Percentiles rank a stretch among this genome's conserved stretches.
Evolutionary conservation across 2,113 vertebrate genomes (phyloP).

Genomic region (Thoracochromis brauschi): DNA sequence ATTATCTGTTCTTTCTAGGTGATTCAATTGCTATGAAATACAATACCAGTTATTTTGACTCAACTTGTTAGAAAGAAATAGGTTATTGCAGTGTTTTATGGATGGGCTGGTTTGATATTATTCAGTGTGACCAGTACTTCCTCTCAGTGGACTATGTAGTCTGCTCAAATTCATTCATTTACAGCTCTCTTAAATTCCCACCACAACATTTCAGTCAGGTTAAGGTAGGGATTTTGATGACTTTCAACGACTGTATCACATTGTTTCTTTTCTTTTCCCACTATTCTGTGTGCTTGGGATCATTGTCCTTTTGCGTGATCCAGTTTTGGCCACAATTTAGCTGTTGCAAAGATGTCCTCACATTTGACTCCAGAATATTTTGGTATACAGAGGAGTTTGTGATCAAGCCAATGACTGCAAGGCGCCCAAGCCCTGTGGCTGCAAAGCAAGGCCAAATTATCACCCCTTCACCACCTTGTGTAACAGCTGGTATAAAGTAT

Average conservation of each 20-base stretch:
- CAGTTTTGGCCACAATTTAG: neutral
- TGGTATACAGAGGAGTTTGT: neutral
- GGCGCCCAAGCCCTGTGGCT: neutral
- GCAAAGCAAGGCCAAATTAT: neutral
- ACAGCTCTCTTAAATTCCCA: neutral
- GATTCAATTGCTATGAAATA: neutral
- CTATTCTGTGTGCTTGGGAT: neutral
- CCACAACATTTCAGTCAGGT: neutral
- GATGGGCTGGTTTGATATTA: neutral
- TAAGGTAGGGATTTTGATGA: neutral
- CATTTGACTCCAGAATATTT: neutral
- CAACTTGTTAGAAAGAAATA: neutral
- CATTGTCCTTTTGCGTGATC: neutral
- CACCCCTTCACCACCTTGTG: neutral
- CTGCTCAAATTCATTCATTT: neutral
- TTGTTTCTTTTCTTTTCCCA: neutral
- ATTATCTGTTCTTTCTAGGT: neutral
- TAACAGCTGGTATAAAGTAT: neutral
- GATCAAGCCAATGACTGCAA: neutral
- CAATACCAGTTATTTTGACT: neutral
- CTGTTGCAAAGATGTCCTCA: neutral
- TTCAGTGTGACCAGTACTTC: neutral
- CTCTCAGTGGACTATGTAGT: neutral
- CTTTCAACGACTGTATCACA: neutral
- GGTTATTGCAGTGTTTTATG: neutral